Conservation (phyloP, 2,113 vertebrate genomes). For the Cinclus cinclus region DNA sequence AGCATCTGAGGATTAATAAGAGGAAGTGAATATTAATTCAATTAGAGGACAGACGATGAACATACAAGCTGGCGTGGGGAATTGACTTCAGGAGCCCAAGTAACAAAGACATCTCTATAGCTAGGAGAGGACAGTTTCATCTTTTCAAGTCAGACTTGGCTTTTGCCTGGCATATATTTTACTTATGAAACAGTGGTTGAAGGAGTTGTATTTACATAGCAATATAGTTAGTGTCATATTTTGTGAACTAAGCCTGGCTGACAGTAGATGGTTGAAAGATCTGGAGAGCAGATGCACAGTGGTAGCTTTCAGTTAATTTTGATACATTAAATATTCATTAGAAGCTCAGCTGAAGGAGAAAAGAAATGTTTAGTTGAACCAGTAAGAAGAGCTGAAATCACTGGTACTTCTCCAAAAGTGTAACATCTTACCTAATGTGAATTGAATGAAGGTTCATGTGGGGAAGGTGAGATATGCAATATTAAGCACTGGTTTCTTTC, state of each 20-base stretch:
- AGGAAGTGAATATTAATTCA: slow-evolving; percentile 18
- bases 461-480: neutral
- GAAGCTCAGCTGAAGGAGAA: neutral
- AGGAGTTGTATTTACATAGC: slow-evolving; percentile 11
- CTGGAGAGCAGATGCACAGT: slow-evolving; percentile 9
- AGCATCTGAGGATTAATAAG: slow-evolving; percentile 27
- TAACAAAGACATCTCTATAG: neutral
- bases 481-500: neutral
- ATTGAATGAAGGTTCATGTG: neutral
- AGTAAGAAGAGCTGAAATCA: neutral
- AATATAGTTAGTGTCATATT: neutral
- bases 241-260: neutral
- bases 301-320: slow-evolving; percentile 34
- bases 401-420: neutral
- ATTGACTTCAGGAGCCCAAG: neutral
- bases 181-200: slow-evolving; percentile 13
- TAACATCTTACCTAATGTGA: neutral
- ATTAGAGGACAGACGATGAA: slow-evolving; percentile 31
- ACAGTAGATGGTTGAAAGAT: neutral
- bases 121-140: neutral
- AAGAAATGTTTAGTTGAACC: slow-evolving; percentile 12
- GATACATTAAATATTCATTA: slow-evolving; percentile 15
- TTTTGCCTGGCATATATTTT: slow-evolving; percentile 5
- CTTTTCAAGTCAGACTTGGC: neutral
- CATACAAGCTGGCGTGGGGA: neutral